Base-by-base conservation (phyloP, 2,888 invertebrate species). In the Rhaphigaster nebulosa region DNA sequence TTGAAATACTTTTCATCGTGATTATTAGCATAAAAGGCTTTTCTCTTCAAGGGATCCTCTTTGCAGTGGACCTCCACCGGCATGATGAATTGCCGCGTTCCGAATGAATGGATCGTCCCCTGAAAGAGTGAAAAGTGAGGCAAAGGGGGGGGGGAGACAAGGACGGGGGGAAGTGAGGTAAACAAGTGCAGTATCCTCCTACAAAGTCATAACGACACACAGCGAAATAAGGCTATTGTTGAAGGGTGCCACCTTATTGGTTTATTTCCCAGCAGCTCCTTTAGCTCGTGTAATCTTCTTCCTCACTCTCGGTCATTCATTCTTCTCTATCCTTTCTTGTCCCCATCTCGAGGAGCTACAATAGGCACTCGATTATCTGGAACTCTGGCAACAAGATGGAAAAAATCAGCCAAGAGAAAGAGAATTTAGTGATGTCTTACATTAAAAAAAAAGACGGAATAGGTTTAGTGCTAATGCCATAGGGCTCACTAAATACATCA, bases 131-230 rank as follows among this genome's bases (percentile, higher is more conserved):
- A 70, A 34, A 70, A 70, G 70, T 70, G 70, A 70, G 34, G 15
- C 13, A 20, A 20, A 20, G 34, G 15, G 1, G 13, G 60, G 29
- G n/a, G n/a, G n/a, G n/a, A 12, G 60, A 3, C 10, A 10, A n/a
- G 2, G n/a, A 12, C 12, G 1, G 12, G n/a, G 60, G 60, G 60
- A 15, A 3, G 65, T 15, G 70, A 34, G 70, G 70, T 34, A 70
- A 70, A 34, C 70, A 70, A 70, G 34, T 70, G 70, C 34, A 34
- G 34, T 34, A 70, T 70, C 70, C 70, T 34, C 20, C 65, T 15
- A 70, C 70, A 70, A 70, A 34, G 70, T 70, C 70, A 70, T 70
- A 70, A 70, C 70, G 70, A 70, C 34, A 70, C 70, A 18, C 18
- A 18, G 20, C 70, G 38, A 70, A 70, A 70, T 70, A 70, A 34